A percentile compares a stretch with the other conserved stretches of the same genome.
These are phyloP conservation scores for Lysandra coridon DNA, from an alignment of 2,888 invertebrate species.

Conservation along the genomic window DNA sequence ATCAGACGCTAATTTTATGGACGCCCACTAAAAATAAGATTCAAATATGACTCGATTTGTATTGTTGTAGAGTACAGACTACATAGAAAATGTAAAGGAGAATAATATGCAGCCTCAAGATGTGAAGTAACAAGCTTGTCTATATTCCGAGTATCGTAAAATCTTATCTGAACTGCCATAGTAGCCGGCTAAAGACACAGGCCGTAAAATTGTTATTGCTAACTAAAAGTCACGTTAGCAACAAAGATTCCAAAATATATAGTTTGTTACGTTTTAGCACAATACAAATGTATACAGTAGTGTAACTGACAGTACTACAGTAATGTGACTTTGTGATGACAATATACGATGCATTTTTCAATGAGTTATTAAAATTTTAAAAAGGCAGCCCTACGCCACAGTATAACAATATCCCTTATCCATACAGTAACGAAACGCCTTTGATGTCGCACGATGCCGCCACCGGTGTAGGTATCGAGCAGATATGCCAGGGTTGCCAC, in stretches of 20 bases:
- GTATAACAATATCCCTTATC: too few species aligned
- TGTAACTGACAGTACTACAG: not conserved
- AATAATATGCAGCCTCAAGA: not conserved
- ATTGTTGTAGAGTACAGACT: not conserved
- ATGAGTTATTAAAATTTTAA: not conserved
- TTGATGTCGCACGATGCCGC: too few species aligned
- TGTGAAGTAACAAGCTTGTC: constrained; percentile 22
- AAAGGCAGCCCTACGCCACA: not conserved
- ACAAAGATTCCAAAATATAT: constrained; percentile 29
- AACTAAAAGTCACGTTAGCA: constrained; percentile 30
- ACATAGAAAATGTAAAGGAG: not conserved
- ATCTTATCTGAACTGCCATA: constrained; percentile 21
- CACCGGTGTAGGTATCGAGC: too few species aligned
- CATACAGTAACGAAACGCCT: too few species aligned
- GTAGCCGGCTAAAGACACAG: constrained; percentile 20
- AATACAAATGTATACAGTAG: not conserved
- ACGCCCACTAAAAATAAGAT: too few species aligned
- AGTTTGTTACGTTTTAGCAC: not conserved
- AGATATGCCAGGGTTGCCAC: too few species aligned
- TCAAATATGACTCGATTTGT: not conserved
- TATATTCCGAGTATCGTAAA: constrained; percentile 24
- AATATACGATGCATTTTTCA: not conserved
- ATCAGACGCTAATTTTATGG: not conserved
- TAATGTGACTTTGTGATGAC: not conserved
- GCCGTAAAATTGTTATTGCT: constrained; percentile 27